Evolutionary conservation across 2,888 invertebrate genomes (phyloP).

Genomic region (Acronicta alni): DNA sequence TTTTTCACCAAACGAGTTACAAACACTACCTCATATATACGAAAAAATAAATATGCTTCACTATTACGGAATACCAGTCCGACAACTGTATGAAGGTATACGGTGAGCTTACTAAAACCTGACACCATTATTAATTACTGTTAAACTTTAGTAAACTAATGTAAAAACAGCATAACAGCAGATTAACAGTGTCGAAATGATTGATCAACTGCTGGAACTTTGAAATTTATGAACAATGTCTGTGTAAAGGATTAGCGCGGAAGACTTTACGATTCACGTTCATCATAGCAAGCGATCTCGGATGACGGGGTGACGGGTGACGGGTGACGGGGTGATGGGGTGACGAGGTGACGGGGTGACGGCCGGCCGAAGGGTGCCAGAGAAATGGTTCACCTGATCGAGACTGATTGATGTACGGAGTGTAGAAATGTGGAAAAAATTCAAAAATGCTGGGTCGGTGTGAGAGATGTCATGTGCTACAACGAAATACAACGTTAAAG

Average conservation of each 20-base stretch:
- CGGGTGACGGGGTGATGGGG: too few relatives aligned
- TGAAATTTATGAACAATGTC: conserved; percentile 27
- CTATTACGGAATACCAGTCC: not conserved
- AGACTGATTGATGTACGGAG: not conserved
- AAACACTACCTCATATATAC: not conserved
- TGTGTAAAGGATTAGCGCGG: conserved; percentile 23
- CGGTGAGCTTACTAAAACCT: not conserved
- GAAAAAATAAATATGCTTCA: not conserved
- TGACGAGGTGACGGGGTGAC: too few relatives aligned
- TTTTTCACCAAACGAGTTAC: not conserved
- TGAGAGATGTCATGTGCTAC: too few relatives aligned
- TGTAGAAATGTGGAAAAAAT: too few relatives aligned
- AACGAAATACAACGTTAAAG: too few relatives aligned
- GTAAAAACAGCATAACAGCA: conserved; percentile 17
- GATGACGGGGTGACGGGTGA: conserved; percentile 1
- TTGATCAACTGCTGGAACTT: conserved; percentile 40
- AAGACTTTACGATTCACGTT: conserved; percentile 12
- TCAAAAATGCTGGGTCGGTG: too few relatives aligned
- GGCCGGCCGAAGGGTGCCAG: too few relatives aligned
- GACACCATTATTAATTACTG: conserved; percentile 3
- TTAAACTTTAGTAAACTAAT: conserved; percentile 8
- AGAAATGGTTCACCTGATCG: conserved; percentile 3
- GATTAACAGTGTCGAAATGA: conserved; percentile 31
- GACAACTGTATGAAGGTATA: too few relatives aligned
- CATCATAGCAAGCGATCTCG: conserved; percentile 11